Conservation (phyloP, 1,140 invertebrate species). For the Drosophila watanabei region DNA sequence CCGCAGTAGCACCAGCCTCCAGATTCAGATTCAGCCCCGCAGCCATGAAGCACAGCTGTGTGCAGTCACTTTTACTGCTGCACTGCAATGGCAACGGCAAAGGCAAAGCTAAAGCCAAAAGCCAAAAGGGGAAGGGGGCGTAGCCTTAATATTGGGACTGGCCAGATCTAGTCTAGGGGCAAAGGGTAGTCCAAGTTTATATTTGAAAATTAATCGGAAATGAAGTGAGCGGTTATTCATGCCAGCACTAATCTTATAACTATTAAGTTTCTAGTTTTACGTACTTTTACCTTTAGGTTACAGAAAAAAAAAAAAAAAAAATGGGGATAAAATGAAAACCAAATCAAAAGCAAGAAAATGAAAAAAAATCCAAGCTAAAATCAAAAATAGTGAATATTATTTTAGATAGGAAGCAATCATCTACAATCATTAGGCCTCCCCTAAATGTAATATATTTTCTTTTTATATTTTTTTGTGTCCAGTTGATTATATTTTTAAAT, state of each 20-base stretch:
- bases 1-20: slow-evolving; percentile 55
- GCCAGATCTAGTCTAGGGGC: slow-evolving; percentile 21
- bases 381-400: too few species aligned
- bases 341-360: not conserved
- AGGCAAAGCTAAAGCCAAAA: slow-evolving; percentile 25
- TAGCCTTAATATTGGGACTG: slow-evolving; percentile 15
- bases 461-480: too few species aligned
- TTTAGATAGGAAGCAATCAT: too few species aligned
- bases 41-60: slow-evolving; percentile 83
- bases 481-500: too few species aligned
- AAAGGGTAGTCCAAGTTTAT: slow-evolving; percentile 33
- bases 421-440: too few species aligned
- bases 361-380: not conserved
- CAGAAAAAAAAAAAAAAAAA: too few species aligned
- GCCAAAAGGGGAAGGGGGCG: slow-evolving; percentile 2
- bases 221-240: slow-evolving; percentile 28
- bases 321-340: not conserved
- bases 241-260: slow-evolving; percentile 17
- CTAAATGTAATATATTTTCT: too few species aligned
- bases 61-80: slow-evolving; percentile 83
- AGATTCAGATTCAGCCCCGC: slow-evolving; percentile 33
- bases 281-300: not conserved
- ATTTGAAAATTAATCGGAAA: slow-evolving; percentile 25
- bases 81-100: slow-evolving; percentile 52
- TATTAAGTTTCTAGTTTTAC: not conserved